Evolutionary conservation across 2,888 invertebrate species (phyloP).

Genomic region (Sipha maydis): DNA sequence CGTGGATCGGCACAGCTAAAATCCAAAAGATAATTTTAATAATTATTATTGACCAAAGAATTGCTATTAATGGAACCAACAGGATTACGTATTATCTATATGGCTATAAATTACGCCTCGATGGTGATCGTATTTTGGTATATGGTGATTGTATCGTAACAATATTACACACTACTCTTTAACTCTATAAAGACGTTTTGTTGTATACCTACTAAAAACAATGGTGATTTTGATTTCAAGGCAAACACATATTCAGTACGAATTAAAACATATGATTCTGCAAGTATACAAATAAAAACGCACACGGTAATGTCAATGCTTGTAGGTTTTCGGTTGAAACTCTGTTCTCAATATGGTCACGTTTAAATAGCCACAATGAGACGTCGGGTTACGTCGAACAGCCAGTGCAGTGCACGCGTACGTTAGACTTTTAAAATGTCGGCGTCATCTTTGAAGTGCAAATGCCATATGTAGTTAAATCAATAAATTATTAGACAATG

Average conservation of each 20-base stretch:
- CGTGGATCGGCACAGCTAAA: neutral
- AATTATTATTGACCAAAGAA: conserved; percentile 5
- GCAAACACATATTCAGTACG: conserved; percentile 12
- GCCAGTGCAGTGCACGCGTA: neutral
- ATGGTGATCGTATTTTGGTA: too few relatives aligned
- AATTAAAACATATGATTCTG: conserved; percentile 56
- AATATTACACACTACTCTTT: neutral
- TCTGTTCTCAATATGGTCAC: neutral
- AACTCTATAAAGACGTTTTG: neutral
- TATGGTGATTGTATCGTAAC: neutral
- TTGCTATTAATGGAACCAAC: neutral
- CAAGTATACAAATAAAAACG: conserved; percentile 7
- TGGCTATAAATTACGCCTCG: conserved; percentile 21
- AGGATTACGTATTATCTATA: neutral
- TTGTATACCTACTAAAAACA: neutral
- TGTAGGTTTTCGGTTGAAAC: neutral
- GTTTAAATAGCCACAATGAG: neutral
- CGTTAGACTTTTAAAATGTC: neutral
- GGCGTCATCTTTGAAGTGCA: conserved; percentile 5
- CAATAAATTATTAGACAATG: neutral
- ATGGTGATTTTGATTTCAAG: conserved; percentile 23
- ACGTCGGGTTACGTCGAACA: neutral
- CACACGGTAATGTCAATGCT: neutral
- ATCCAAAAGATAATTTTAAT: conserved; percentile 16
- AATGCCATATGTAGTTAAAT: neutral